Base-by-base conservation (phyloP, 2,113 vertebrate species). In the Tragelaphus imberbis region DNA sequence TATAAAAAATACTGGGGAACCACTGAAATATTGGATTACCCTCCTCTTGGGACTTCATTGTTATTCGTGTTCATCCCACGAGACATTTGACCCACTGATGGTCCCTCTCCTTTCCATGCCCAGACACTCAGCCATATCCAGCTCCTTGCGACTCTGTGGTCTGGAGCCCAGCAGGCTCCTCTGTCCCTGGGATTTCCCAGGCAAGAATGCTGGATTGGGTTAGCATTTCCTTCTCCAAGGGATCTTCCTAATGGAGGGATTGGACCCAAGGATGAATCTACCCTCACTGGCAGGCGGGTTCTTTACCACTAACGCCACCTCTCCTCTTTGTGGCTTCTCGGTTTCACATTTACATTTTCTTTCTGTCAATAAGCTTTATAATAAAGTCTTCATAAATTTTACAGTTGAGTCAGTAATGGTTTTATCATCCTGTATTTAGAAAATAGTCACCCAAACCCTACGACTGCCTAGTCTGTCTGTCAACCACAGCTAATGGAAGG, bases 201-300 rank as follows among this genome's bases (percentile, higher is more conserved):
- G n/a, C 19, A 36, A 71, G n/a, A 71, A 12, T 11, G 9, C n/a
- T 11, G n/a, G n/a, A 23, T 3, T 36, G n/a, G n/a, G n/a, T 11
- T 71, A n/a, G 9, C n/a, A 6, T 71, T 71, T 36, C 65, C 65
- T 36, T 71, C n/a, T 36, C n/a, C n/a, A 11, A 2, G n/a, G 17
- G 17, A 2, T 68, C 33, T 68, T 36, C n/a, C 33, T 68, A n/a
- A 36, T 4, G 0, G 17, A 68, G 65, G 17, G n/a, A 11, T 68
- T 4, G 4, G 65, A 36, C 65, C 65, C 65, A 21, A 6, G 65
- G 19, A 36, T 21, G 2, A 9, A 11, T 36, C 65, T 71, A 44
- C 1, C 63, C 0, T 15, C 61, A 0, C 8, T 71, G n/a, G 65
- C 9, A 71, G 65, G n/a, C 0, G 0, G n/a, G 17, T 11, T 36